A percentile compares a stretch with the other conserved stretches of the same genome.
These are phyloP conservation scores for Stramonita haemastoma DNA, from an alignment of 2,888 invertebrate species.

Conservation along the genomic window DNA sequence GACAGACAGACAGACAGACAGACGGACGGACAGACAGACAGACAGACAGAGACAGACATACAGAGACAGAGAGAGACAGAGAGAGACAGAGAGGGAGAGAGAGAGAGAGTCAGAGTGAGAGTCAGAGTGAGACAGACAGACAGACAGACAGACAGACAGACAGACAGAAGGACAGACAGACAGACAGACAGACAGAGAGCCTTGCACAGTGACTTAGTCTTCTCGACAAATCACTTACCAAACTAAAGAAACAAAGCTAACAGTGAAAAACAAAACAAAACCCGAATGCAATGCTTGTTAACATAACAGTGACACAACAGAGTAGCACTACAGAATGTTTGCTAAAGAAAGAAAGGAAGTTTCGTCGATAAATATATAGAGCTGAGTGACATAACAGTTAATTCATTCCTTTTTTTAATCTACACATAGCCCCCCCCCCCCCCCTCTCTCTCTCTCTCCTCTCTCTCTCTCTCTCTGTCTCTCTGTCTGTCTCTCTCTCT, in stretches of 20 bases:
- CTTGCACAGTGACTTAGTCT: neutral
- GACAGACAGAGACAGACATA: neutral
- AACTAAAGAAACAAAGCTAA: neutral
- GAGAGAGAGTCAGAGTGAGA: neutral
- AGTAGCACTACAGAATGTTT: too few species aligned
- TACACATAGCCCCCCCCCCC: too few species aligned
- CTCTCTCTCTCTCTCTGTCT: neutral
- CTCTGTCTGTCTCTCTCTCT: neutral
- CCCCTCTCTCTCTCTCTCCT: too few species aligned
- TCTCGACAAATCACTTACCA: neutral
- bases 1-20: neutral
- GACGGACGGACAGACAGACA: too few species aligned
- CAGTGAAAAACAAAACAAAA: neutral
- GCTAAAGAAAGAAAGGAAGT: neutral
- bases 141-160: neutral
- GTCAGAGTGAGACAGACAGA: neutral
- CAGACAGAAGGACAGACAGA: neutral
- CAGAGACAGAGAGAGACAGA: slow-evolving; percentile 6
- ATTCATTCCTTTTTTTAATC: too few species aligned
- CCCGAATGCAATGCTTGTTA: neutral
- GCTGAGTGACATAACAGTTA: too few species aligned
- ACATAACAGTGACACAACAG: neutral
- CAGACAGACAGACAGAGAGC: neutral
- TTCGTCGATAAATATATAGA: neutral
- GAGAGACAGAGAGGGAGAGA: neutral